Base-by-base conservation (phyloP, 1,140 invertebrate species). In the Pogonomyrmex californicus region DNA sequence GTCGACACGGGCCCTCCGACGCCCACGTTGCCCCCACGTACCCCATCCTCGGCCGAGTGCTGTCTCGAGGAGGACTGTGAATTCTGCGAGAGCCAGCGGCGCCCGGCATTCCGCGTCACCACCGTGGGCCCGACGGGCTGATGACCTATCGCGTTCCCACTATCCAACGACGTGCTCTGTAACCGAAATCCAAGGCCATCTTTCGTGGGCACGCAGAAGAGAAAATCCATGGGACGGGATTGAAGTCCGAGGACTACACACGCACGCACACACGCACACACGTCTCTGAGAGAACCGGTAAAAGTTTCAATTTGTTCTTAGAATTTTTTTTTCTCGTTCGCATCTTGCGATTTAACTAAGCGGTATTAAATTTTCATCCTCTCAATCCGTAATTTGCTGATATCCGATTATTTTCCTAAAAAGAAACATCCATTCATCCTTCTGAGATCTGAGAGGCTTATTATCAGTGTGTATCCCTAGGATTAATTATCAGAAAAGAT, bases 41-140 rank as follows among this genome's bases (percentile, higher is more conserved):
- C 87, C 86, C 92, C 94, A 79, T 94, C 93, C 23, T 95, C 94
- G 62, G 85, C 77, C 65, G 94, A 94, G 87, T 95, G 94, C 70
- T 93, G 92, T 44, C 92, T 92, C 58, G 92, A 91, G 73, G 88
- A 90, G 73, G 88, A 90, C 41, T 90, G 90, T 66, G 90, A 91
- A 56, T 77, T 87, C 78, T 94, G 94, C 60, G 93, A 94, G 65
- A 94, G 86, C 94, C 94, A 95, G 30, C 93, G 94, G 44, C 93
- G 91, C 6, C 90, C 92, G 44, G 68, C 88, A 88, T 85, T 88
- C 90, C 91, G 91, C 58, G 91, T 86, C 54, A 86, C 86, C 86
- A 79, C 86, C 62, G 88, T 76, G 41, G 63, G 30, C 23, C 75
- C 88, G 33, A 86, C 79, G 23, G 89, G 58, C 75, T 91, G 92